Percentiles rank a stretch among this genome's conserved stretches.
Evolutionary conservation across 1,140 invertebrate species (phyloP).

Genomic region (Eubasilissa regina): DNA sequence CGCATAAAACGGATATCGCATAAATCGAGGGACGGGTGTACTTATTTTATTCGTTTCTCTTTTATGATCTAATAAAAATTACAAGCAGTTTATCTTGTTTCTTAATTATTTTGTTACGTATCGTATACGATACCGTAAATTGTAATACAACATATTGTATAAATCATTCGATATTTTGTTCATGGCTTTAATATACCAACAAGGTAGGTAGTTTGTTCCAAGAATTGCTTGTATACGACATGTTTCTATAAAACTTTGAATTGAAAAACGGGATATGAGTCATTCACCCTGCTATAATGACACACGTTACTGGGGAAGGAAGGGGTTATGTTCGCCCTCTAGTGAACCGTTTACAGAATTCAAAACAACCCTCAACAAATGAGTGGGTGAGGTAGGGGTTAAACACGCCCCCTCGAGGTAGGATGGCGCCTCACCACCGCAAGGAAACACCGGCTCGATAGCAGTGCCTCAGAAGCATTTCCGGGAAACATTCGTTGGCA

Average conservation of each 20-base stretch:
- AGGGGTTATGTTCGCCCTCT: slow-evolving; percentile 22
- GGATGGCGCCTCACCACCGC: slow-evolving; percentile 10
- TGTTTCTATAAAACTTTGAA: not conserved
- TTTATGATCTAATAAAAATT: too few species aligned
- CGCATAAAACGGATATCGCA: too few species aligned
- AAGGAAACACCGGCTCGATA: not conserved
- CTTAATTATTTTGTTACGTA: too few species aligned
- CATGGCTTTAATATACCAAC: too few species aligned
- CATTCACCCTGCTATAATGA: slow-evolving; percentile 30
- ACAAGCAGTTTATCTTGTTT: too few species aligned
- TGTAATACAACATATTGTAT: too few species aligned
- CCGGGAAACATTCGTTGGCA: not conserved
- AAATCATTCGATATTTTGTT: too few species aligned
- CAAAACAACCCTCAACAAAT: slow-evolving; percentile 39
- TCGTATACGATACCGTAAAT: too few species aligned
- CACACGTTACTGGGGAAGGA: slow-evolving; percentile 8
- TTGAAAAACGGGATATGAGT: slow-evolving; percentile 12
- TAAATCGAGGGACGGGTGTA: too few species aligned
- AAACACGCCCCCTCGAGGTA: not conserved
- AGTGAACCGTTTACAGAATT: slow-evolving; percentile 41
- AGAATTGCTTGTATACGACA: too few species aligned
- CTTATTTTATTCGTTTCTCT: too few species aligned
- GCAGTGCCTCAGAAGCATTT: slow-evolving; percentile 3
- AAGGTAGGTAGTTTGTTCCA: too few species aligned
- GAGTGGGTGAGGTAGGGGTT: slow-evolving; percentile 12